Percentiles rank a stretch among this genome's conserved stretches.
phyloP scores from a whole-genome alignment of 2,888 invertebrate genomes.

The Aleiodes testaceus region DNA sequence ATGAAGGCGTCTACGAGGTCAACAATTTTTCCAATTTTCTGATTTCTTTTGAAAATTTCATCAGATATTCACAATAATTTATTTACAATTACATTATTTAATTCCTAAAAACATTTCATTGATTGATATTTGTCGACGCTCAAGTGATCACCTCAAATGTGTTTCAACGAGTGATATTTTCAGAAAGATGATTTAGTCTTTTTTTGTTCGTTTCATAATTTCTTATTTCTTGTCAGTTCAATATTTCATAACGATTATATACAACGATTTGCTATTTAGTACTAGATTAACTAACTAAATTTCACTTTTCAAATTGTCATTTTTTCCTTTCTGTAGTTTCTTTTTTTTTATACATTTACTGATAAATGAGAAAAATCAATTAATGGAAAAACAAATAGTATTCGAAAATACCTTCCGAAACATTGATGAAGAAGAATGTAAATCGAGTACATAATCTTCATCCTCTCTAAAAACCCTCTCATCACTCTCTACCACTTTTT shows the following conservation, averaged over 20 bases:
- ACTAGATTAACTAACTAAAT: conserved; percentile 14
- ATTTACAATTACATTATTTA: conserved; percentile 1
- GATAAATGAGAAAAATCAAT: too few relatives aligned
- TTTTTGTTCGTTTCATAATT: background rate
- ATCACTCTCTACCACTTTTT: too few relatives aligned
- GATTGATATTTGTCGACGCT: conserved; percentile 7
- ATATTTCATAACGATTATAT: conserved; percentile 47
- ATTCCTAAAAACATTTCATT: conserved; percentile 8
- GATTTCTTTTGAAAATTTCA: background rate
- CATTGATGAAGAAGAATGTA: too few relatives aligned
- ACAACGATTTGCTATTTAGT: conserved; percentile 41
- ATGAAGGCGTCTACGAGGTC: conserved; percentile 66
- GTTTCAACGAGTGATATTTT: conserved; percentile 13
- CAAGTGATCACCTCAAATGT: conserved; percentile 4
- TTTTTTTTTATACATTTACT: too few relatives aligned
- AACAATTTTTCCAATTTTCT: conserved; percentile 42
- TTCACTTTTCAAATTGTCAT: background rate
- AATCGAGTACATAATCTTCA: too few relatives aligned
- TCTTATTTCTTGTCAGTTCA: conserved; percentile 3
- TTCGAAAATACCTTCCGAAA: too few relatives aligned
- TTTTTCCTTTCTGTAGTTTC: background rate
- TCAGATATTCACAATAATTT: background rate
- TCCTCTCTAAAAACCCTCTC: too few relatives aligned
- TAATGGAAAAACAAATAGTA: too few relatives aligned
- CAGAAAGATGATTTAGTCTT: background rate